Evolutionary conservation across 2,888 invertebrate genomes (phyloP), one percentile per base, ranked within the genome.

Genomic region (Scelioninae gen. 1): DNA sequence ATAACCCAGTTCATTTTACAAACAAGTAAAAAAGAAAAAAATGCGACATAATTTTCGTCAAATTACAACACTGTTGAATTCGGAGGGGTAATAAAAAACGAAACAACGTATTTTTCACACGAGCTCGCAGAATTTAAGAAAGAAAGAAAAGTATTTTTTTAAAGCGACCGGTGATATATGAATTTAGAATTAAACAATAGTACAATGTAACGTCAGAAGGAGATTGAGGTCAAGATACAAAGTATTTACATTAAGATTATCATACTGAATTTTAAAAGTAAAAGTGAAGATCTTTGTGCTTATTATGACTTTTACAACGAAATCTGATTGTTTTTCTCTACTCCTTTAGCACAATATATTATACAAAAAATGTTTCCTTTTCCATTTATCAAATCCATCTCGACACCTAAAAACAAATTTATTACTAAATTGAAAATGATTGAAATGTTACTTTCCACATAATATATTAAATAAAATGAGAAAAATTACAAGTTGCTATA

Each of bases 221-320:
- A 76, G 76, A 76, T 76, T 68, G 68, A 68, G 76, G 76, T 76
- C 76, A 58, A 60, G 76, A 76, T 76, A 69, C 77, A 68, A 69
- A 62, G 45, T 77, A 77, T 77, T 68, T 68, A 68, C 68, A 55
- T 60, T 60, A 53, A 68, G 55, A 53, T 69, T 68, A 77, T 76
- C 68, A 60, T 53, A 68, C 51, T 76, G 60, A 76, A 60, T 60
- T 76, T 68, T 68, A 60, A 66, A 76, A 74, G 74, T 55, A 74
- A 74, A 74, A 74, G 74, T 74, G 63, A 63, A 56, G 47, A 74
- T 74, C 55, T 74, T 43, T 45, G 55, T 16, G 55, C 34, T 55
- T 47, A 56, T 74, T 63, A 55, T 40, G 16, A 60, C 16, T 45
- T 71, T 62, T 53, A 43, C 32, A 53, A 43, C 32, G 16, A 62